These are phyloP conservation scores for Andrena dorsata DNA, from an alignment of 2,888 invertebrate species.

Conservation along the genomic window DNA sequence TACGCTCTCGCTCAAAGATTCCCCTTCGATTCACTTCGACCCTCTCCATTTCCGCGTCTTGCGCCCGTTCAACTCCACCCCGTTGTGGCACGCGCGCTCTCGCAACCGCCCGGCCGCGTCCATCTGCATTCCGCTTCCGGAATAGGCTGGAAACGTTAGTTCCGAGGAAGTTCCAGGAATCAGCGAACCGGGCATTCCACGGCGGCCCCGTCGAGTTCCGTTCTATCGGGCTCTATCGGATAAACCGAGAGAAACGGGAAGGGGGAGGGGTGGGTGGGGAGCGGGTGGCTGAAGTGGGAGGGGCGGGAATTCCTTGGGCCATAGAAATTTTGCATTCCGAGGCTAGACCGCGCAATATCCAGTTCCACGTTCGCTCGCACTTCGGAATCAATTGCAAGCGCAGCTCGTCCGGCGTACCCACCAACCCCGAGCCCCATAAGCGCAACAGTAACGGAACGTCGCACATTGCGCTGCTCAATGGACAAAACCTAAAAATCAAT, in stretches of 20 bases:
- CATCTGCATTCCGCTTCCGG: constrained; percentile 47
- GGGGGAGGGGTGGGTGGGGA: neutral
- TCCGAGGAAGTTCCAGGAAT: constrained; percentile 59
- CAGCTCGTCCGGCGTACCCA: neutral
- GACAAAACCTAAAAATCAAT: no score
- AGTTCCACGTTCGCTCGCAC: constrained; percentile 28
- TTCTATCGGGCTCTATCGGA: constrained; percentile 47
- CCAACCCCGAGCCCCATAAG: neutral
- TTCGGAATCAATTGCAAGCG: constrained; percentile 38
- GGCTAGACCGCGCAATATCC: constrained; percentile 45
- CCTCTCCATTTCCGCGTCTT: neutral
- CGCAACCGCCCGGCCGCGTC: constrained; percentile 21
- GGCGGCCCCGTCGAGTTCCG: constrained; percentile 35
- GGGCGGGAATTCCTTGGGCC: constrained; percentile 54
- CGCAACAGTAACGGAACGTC: neutral
- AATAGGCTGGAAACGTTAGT: constrained; percentile 56
- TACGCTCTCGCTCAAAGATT: neutral
- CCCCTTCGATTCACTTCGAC: neutral
- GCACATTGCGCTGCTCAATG: no score
- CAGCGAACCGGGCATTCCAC: constrained; percentile 59
- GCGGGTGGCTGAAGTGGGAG: neutral
- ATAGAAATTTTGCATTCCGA: constrained; percentile 61
- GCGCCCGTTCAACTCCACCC: constrained; percentile 4
- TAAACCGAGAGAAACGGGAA: neutral
- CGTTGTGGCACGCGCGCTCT: constrained; percentile 4